Base-by-base conservation (phyloP, 2,888 invertebrate species). In the Ctena decussata region DNA sequence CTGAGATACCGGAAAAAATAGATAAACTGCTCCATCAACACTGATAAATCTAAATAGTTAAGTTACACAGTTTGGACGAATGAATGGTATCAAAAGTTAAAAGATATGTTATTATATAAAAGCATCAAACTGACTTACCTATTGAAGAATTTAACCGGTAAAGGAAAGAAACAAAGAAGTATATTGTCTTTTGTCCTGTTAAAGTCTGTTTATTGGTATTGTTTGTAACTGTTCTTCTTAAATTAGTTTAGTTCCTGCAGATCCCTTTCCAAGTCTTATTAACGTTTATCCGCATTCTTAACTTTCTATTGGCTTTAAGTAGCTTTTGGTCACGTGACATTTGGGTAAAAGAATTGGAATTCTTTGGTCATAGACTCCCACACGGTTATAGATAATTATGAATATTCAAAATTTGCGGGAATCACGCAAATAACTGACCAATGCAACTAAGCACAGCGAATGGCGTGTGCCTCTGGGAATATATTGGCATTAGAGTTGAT, bases 301-400 rank as follows among this genome's bases (percentile, higher is more conserved):
- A 65, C 65, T 65, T 35, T 35, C 65, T 65, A 11, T 65, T 35
- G 76, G 80, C 84, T 80, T 84, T 84, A 84, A 84, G 73, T 84
- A 84, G 57, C 32, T 39, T 32, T 30, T 18, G 41, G 65, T 84
- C 84, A 84, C 84, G 84, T 84, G 84, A 77, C 77, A 44, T 1
- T 32, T 35, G 8, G 35, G 65, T 35, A 30, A 65, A 5, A 24
- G 65, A 65, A 65, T 57, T 57, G 57, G 27, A 57, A 27, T 57
- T 5, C 30, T 57, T 57, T 57, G 57, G 30, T 65, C 65, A 35
- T 35, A 35, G 65, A 65, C 65, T 35, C 65, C 65, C 65, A 65
- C 65, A 35, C 65, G 35, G 65, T 65, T 65, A 65, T 32, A 65
- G 35, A 65, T 65, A 65, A 65, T 65, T 65, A 65, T 65, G 65